Evolutionary conservation across 2,797 vertebrate species (phyloP), one percentile per base, ranked within the genome.

Genomic region (Lagodon rhomboides): DNA sequence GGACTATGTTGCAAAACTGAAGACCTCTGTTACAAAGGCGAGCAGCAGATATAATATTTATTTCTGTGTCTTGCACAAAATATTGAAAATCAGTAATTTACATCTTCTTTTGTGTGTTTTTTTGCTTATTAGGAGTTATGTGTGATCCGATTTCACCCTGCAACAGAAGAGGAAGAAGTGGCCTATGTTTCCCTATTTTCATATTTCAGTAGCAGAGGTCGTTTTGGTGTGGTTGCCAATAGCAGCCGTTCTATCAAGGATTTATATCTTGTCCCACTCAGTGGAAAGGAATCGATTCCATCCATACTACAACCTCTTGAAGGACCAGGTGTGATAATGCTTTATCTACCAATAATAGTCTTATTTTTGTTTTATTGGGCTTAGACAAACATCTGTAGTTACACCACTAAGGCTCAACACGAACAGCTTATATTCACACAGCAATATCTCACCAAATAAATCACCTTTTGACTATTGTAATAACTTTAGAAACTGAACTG

Each of bases 141-240:
- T 83, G 95, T 99, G 91, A 97, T 99, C 77, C 97, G 98, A 34
- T 99, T 99, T 90, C 97, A 98, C 68, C 98, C 98, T 16, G 97
- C 97, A 27, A 97, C 98, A 53, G 98, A 99, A 86, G 98, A 99
- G 75, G 98, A 99, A 77, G 97, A 99, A 87, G 98, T 98, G 65
- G 98, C 98, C 87, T 99, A 99, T 82, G 97, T 99, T 64, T 99
- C 98, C 64, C 95, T 99, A 30, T 99, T 99, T 94, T 99, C 98
- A 68, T 99, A 99, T 93, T 99, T 99, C 87, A 99, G 97, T 95
- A 99, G 98, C 93, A 97, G 98, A 74, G 96, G 97, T 75, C 97
- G 98, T 87, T 99, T 98, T 80, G 98, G 98, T 78, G 98, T 99
- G 60, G 97, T 99, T 53, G 96, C 98, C 82, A 99, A 98, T 91